Evolutionary conservation across 2,888 invertebrate species (phyloP).

Genomic region (Diplolepis rosae): DNA sequence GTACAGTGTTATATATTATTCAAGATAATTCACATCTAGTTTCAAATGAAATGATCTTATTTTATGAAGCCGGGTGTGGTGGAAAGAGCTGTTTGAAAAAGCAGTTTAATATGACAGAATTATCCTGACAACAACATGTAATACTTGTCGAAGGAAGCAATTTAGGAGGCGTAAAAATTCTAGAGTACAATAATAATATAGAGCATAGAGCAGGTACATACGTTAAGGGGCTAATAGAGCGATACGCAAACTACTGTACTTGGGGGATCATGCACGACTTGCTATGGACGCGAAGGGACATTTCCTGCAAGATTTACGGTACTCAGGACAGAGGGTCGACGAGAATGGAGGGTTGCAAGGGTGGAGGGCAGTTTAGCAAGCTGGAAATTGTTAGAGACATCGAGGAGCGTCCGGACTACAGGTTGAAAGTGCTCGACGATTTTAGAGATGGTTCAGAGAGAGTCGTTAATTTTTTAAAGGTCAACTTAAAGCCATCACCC

Average conservation of each 20-base stretch:
- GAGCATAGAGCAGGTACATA: background rate
- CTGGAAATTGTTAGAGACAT: constrained; percentile 25
- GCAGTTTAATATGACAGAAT: too few relatives aligned
- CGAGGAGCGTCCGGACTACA: constrained; percentile 6
- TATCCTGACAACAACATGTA: too few relatives aligned
- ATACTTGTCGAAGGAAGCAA: too few relatives aligned
- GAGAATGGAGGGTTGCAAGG: constrained; percentile 7
- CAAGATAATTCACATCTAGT: too few relatives aligned
- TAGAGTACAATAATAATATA: background rate
- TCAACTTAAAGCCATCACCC: constrained; percentile 20
- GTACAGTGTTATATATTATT: too few relatives aligned
- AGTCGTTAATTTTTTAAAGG: constrained; percentile 31
- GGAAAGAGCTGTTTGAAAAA: too few relatives aligned
- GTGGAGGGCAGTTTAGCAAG: constrained; percentile 15
- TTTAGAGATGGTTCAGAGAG: background rate
- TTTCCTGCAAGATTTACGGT: constrained; percentile 27
- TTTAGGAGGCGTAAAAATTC: background rate
- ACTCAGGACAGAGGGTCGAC: constrained; percentile 20
- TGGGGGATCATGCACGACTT: constrained; percentile 18
- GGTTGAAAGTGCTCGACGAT: constrained; percentile 15
- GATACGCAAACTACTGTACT: background rate
- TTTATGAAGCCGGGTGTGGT: too few relatives aligned
- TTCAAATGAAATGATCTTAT: too few relatives aligned
- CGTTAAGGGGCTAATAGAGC: constrained; percentile 3
- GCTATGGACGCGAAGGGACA: constrained; percentile 25